A percentile compares a stretch with the other conserved stretches of the same genome.
phyloP scores from a whole-genome alignment of 1,140 invertebrate genomes.

The Maconellicoccus hirsutus region DNA sequence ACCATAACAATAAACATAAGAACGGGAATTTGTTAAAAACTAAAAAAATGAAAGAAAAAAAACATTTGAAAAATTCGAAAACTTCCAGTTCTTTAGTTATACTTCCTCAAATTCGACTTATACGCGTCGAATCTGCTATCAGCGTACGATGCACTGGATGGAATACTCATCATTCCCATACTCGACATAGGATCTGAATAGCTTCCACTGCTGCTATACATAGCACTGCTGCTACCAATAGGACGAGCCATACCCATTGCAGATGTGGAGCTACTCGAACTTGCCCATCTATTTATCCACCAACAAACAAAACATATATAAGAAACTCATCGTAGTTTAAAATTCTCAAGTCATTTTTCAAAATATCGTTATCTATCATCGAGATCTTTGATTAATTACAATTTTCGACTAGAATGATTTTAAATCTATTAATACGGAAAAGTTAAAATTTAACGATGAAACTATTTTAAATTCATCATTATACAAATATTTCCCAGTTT shows the following conservation, averaged over 20 bases:
- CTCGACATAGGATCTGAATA: background rate
- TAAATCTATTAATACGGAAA: too few relatives aligned
- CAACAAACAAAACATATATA: background rate
- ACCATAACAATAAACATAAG: background rate
- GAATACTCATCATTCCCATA: background rate
- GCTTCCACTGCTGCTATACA: background rate
- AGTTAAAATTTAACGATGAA: too few relatives aligned
- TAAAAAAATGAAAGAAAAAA: background rate
- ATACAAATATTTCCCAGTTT: too few relatives aligned
- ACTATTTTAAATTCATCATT: too few relatives aligned
- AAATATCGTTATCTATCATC: too few relatives aligned
- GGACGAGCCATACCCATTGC: background rate
- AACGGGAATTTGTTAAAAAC: background rate
- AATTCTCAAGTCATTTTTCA: too few relatives aligned
- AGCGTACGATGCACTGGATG: background rate
- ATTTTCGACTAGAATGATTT: too few relatives aligned
- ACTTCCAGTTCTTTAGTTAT: background rate
- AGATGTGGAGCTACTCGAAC: background rate
- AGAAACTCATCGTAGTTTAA: too few relatives aligned
- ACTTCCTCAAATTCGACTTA: background rate
- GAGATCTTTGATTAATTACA: too few relatives aligned
- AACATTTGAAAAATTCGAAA: too few relatives aligned
- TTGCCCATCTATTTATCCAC: background rate
- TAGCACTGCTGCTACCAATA: background rate
- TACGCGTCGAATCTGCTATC: conserved; percentile 16